Conservation (phyloP, 2,113 vertebrate genomes). For the Erpornis zantholeuca region DNA sequence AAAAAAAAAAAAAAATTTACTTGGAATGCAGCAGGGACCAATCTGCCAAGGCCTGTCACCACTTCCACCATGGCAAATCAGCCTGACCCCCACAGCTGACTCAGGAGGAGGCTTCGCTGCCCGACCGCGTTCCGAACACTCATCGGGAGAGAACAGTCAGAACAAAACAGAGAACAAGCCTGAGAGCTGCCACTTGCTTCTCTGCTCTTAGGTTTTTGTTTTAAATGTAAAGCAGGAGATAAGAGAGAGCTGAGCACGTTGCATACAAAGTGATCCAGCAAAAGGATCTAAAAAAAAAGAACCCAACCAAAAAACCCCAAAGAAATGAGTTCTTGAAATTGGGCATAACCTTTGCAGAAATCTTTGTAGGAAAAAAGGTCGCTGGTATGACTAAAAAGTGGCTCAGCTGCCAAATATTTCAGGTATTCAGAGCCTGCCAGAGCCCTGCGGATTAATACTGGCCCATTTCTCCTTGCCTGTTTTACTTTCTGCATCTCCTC, state of each 20-base stretch:
- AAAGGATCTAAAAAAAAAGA: neutral
- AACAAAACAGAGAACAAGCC: neutral
- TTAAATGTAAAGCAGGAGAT: neutral
- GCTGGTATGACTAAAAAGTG: conserved; percentile 48
- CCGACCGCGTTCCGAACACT: neutral
- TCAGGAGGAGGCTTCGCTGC: neutral
- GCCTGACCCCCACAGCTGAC: conserved; percentile 47
- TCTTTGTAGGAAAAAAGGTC: neutral
- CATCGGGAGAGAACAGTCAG: neutral
- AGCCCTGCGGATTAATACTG: conserved; percentile 52
- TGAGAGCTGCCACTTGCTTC: neutral
- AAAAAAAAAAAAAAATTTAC: neutral
- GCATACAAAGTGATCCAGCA: neutral
- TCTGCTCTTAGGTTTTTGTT: neutral
- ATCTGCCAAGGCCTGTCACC: conserved; percentile 52
- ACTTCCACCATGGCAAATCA: conserved; percentile 39
- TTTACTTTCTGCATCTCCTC: conserved; percentile 43
- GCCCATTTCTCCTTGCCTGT: conserved; percentile 43
- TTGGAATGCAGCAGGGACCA: neutral
- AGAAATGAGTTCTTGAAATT: neutral
- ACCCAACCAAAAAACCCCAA: neutral
- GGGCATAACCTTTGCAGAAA: conserved; percentile 15
- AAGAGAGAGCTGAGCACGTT: neutral
- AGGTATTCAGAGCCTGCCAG: conserved; percentile 59
- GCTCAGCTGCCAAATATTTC: conserved; percentile 60